Evolutionary conservation across 2,888 invertebrate genomes (phyloP), one percentile per base, ranked within the genome.

Genomic region (Miltochrista miniata): DNA sequence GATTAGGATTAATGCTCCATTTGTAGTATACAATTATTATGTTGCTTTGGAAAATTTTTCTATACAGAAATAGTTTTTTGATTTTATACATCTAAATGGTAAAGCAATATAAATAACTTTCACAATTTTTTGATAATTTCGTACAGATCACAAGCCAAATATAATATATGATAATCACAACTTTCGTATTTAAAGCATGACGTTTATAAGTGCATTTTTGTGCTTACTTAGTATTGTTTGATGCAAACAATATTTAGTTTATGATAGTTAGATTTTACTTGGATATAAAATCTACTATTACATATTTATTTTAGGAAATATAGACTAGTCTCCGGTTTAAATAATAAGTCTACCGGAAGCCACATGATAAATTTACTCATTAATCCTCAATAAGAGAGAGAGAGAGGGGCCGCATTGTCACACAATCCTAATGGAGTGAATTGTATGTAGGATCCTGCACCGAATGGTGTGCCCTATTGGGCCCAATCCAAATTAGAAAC

Each of bases 121-220:
- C 18, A 24, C 18, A 24, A 24, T 24, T 24, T 29, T 36, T 37
- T 13, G 5, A 36, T 35, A 36, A 59, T 53, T 49, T 38, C 36
- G 12, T 66, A 56, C 34, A 51, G 47, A 37, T 51, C 51, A 65
- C 50, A 58, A 24, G 18, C 72, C 69, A 72, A 69, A 68, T 70
- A 2, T 24, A 24, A 72, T 70, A 76, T 73, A 69, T 68, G 67
- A 58, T 66, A 72, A 72, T 87, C 87, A 87, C 87, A 87, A 87
- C 87, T 87, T 64, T 72, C 58, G 59, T 63, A 72, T 64, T 79
- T 81, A 79, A 81, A 81, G 78, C 76, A 70, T 74, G 71, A 72
- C 70, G 68, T 60, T 56, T 64, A 63, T 61, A 65, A 63, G 70
- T 70, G 68, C 72, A 65, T 80, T 83, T 83, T 24, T 24, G 83